phyloP scores from a whole-genome alignment of 2,797 vertebrate species.

The Silurus lanzhouensis region DNA sequence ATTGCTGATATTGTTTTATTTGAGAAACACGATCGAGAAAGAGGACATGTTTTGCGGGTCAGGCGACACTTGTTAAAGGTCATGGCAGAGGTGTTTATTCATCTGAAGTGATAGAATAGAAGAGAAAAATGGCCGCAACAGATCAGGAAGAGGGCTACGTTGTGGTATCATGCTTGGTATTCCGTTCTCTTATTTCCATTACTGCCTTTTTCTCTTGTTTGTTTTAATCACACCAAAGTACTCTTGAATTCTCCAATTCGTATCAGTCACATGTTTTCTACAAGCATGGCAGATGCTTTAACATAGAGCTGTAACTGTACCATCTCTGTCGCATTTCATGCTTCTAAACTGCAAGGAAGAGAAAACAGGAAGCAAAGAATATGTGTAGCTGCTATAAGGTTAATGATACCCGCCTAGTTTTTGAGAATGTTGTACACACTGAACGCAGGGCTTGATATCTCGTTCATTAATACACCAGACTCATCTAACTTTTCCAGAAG shows the following conservation, averaged over 20 bases:
- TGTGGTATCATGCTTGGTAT: neutral
- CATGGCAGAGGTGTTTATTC: neutral
- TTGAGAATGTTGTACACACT: neutral
- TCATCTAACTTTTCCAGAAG: neutral
- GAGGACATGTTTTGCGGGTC: neutral
- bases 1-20: too few relatives aligned
- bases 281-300: too few relatives aligned
- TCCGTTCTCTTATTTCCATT: neutral
- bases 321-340: neutral
- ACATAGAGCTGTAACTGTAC: neutral
- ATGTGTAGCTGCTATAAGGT: neutral
- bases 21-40: neutral
- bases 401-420: neutral
- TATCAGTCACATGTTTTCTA: too few relatives aligned
- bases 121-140: neutral
- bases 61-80: slow-evolving; percentile 6
- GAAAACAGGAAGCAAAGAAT: slow-evolving; percentile 10
- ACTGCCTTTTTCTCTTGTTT: too few relatives aligned
- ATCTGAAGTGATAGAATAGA: neutral
- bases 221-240: neutral
- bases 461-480: neutral
- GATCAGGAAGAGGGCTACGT: neutral
- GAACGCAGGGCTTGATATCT: neutral
- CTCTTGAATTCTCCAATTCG: neutral
- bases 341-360: neutral